phyloP scores from a whole-genome alignment of 2,113 vertebrate genomes.

The Eidolon helvum region DNA sequence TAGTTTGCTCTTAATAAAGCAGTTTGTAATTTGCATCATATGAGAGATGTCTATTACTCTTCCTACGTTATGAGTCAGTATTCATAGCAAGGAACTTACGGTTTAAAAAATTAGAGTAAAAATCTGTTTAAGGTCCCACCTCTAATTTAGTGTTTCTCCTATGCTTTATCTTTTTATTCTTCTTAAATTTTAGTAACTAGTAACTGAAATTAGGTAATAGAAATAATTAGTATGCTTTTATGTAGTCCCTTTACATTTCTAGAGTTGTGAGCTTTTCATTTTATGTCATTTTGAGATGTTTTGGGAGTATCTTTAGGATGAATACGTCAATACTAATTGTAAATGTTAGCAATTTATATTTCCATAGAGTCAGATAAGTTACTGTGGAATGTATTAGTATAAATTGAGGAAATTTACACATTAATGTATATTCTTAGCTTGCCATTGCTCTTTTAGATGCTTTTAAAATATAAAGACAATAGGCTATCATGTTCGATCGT shows the following conservation, averaged over 20 bases:
- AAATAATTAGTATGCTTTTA: slow-evolving; percentile 44
- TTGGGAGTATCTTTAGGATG: slow-evolving; percentile 30
- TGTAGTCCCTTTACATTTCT: background rate
- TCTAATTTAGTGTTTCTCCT: slow-evolving; percentile 25
- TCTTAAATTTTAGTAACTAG: slow-evolving; percentile 25
- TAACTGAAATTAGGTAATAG: slow-evolving; percentile 18
- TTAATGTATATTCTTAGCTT: background rate
- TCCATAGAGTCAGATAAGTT: background rate
- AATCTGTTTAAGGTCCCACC: background rate
- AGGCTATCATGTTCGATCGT: background rate
- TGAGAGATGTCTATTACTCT: background rate
- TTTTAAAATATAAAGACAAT: slow-evolving; percentile 10
- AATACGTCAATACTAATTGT: background rate
- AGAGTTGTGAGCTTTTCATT: background rate
- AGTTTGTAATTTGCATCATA: slow-evolving; percentile 43
- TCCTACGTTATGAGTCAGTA: background rate
- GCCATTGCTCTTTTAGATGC: background rate
- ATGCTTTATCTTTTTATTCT: background rate
- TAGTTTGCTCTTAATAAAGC: slow-evolving; percentile 39
- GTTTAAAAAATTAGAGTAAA: slow-evolving; percentile 20
- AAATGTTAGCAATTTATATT: slow-evolving; percentile 36
- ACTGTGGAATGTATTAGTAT: background rate
- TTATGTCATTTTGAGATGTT: slow-evolving; percentile 40
- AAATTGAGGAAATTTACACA: background rate
- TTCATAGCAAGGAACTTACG: background rate